These are phyloP conservation scores for Smutsia gigantea DNA, from an alignment of 2,797 vertebrate genomes.

Conservation along the genomic window DNA sequence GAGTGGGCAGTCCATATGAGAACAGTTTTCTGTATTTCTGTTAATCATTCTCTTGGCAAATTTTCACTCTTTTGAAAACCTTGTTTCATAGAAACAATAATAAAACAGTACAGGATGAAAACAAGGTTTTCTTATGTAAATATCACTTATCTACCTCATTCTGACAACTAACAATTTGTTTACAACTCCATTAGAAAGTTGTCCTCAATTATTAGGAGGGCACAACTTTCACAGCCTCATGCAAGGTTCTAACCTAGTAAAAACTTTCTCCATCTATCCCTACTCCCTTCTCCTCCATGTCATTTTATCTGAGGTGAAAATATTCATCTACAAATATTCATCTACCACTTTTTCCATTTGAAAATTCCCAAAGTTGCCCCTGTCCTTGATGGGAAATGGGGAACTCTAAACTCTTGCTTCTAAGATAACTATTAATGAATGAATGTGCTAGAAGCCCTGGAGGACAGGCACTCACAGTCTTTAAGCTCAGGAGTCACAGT, in stretches of 20 bases:
- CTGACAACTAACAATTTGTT: not conserved
- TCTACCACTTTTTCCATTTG: not conserved
- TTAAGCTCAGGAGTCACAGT: not conserved
- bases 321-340: too few species aligned
- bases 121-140: not conserved
- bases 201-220: not conserved
- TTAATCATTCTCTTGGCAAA: not conserved
- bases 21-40: not conserved
- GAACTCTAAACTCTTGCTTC: not conserved
- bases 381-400: not conserved
- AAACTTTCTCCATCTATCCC: not conserved
- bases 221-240: not conserved
- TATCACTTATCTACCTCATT: not conserved
- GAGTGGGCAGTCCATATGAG: not conserved
- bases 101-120: not conserved
- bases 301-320: not conserved
- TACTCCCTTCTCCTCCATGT: not conserved
- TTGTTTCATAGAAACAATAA: slow-evolving; percentile 13
- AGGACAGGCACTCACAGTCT: not conserved
- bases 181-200: not conserved
- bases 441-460: not conserved
- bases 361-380: not conserved
- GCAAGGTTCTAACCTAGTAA: not conserved
- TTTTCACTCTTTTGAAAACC: not conserved
- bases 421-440: not conserved